phyloP scores from a whole-genome alignment of 2,888 invertebrate genomes.

The Ochropleura plecta region DNA sequence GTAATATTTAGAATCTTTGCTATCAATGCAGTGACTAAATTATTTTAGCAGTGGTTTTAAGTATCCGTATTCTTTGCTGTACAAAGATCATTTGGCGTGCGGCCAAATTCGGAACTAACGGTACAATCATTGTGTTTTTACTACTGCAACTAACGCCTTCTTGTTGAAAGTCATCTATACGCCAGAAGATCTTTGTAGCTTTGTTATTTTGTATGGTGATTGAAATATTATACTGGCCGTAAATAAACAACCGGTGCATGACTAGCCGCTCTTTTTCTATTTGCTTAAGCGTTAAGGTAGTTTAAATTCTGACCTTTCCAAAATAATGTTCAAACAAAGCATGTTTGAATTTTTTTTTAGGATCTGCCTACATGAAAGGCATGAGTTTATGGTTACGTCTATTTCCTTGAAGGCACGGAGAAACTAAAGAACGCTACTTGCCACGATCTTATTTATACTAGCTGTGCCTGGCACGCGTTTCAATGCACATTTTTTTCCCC shows the following conservation, averaged over 20 bases:
- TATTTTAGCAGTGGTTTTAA: slow-evolving; percentile 5
- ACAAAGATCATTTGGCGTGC: background rate
- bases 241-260: background rate
- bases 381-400: background rate
- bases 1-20: slow-evolving; percentile 29
- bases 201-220: background rate
- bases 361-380: no score
- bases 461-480: background rate
- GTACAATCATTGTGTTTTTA: background rate
- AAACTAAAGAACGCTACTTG: background rate
- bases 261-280: background rate
- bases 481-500: no score
- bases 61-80: background rate
- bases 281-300: no score
- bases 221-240: background rate
- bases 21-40: background rate
- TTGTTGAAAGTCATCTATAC: background rate
- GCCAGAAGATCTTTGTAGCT: background rate
- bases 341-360: no score
- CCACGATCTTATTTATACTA: background rate
- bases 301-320: no score
- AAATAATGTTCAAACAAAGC: no score
- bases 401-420: background rate
- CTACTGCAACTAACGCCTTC: background rate
- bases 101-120: background rate